Base-by-base conservation (phyloP, 1,140 invertebrate genomes). In the Drosophila grimshawi region DNA sequence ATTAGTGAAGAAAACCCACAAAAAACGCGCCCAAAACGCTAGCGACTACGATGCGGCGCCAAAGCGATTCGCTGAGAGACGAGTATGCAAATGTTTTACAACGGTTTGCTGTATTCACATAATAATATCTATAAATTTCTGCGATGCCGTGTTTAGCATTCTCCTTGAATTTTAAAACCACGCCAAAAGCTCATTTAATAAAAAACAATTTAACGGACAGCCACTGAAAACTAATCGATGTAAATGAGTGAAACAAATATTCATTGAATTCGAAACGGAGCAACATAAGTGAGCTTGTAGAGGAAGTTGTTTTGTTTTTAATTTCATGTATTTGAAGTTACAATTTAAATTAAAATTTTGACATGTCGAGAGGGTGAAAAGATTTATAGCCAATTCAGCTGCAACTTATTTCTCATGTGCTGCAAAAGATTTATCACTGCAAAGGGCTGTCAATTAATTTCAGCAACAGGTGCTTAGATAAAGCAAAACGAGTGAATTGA, bases 121-220 rank as follows among this genome's bases (percentile, higher is more conserved):
- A 59, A 19, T 19, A 37, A 56, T 8, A 33, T 51, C 60, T 61
- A 67, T 53, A 57, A 49, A 66, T 73, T 59, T 59, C 53, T 52
- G 35, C 37, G 11, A 19, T 49, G 27, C 55, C 56, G 60, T 72
- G 39, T 48, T 29, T 30, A 64, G 57, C 33, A 53, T 49, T 86
- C 76, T 81, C 82, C 82, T 86, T 86, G 82, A 86, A 86, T 82
- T 86, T 86, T 86, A 76, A 71, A 81, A 45, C 66, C 52, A 70
- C 27, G 60, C 75, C 52, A 86, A 69, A 70, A 63, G 57, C 43
- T 52, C 64, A 46, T 62, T 51, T 32, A 74, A 65, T 45, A 45
- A 11, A 33, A 29, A 43, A 37, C 11, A 10, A 53, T 53, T 52
- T 62, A 69, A 61, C 55, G 56, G 43, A 43, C 63, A 60, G 37